Evolutionary conservation across 2,888 invertebrate species (phyloP), one percentile per base, ranked within the genome.

Genomic region (Ypsolopha scabrella): DNA sequence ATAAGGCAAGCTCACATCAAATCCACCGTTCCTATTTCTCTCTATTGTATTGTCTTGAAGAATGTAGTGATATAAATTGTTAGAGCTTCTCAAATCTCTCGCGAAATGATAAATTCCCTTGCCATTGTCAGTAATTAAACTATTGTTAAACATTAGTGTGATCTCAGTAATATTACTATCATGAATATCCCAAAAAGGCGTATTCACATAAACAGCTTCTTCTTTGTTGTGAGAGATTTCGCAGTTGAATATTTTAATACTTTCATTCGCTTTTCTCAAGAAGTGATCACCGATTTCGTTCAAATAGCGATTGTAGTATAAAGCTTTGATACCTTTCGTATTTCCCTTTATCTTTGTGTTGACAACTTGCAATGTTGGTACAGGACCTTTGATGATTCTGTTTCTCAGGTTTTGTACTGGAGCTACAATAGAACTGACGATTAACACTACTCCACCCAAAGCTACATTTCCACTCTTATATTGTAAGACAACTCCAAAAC

Each of bases 61-160:
- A 34, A 94, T 88, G 89, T 99, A 99, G 70, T 98, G 97, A 87
- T 97, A 99, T 1, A 99, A 88, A 80, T 99, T 99, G 67, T 99
- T 99, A 0, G 98, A 97, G 56, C 96, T 94, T 60, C 97, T 91
- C 61, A 99, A 90, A 75, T 99, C 97, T 65, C 96, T 91, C 44
- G 97, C 96, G 63, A 95, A 93, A 62, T 98, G 98, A 52, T 91
- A 89, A 56, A 98, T 91, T 10, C 98, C 96, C 70, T 90, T 90
- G 0, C 93, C 94, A 71, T 99, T 99, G 63, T 95, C 94, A 0
- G 91, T 91, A 41, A 99, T 93, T 53, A 93, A 83, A 50, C 93
- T 93, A 59, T 91, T 91, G 62, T 97, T 97, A 2, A 99, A 89
- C 82, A 94, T 94, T 57, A 98, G 91, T 0, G 94, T 93, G 48